Percentiles rank a stretch among this genome's conserved stretches.
Conservation (phyloP, 1,140 invertebrate genomes). For the Macrocentrus cingulum region DNA sequence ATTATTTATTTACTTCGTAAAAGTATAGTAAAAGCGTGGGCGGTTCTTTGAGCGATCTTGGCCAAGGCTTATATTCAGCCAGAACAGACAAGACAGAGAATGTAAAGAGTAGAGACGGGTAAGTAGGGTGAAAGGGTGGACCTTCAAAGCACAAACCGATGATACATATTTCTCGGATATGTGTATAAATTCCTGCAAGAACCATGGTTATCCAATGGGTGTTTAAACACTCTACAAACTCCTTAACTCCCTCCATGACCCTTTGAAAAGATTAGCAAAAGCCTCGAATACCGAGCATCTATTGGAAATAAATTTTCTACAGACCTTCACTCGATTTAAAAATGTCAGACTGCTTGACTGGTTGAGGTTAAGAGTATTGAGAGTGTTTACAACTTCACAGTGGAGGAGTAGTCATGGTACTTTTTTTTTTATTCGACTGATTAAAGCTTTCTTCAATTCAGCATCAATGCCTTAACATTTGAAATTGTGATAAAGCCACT, state of each 20-base stretch:
- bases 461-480: too few relatives aligned
- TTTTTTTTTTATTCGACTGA: neutral
- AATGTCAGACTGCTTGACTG: neutral
- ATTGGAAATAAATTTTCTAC: neutral
- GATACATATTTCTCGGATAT: conserved; percentile 52
- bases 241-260: conserved; percentile 43
- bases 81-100: conserved; percentile 51
- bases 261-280: neutral
- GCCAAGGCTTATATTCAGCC: conserved; percentile 55
- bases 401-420: neutral
- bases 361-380: neutral
- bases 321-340: neutral
- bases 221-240: conserved; percentile 45
- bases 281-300: too few relatives aligned
- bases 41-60: conserved; percentile 52
- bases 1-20: conserved; percentile 46
- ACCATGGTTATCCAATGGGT: conserved; percentile 52
- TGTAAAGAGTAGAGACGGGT: conserved; percentile 47
- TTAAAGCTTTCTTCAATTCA: too few relatives aligned
- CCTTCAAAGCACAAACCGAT: conserved; percentile 50
- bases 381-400: neutral
- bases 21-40: conserved; percentile 50
- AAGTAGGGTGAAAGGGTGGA: conserved; percentile 44
- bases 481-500: too few relatives aligned
- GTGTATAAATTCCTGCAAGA: conserved; percentile 48